Percentiles rank a stretch among this genome's conserved stretches.
phyloP scores from a whole-genome alignment of 2,888 invertebrate species.

The Tenthredo mesomela region DNA sequence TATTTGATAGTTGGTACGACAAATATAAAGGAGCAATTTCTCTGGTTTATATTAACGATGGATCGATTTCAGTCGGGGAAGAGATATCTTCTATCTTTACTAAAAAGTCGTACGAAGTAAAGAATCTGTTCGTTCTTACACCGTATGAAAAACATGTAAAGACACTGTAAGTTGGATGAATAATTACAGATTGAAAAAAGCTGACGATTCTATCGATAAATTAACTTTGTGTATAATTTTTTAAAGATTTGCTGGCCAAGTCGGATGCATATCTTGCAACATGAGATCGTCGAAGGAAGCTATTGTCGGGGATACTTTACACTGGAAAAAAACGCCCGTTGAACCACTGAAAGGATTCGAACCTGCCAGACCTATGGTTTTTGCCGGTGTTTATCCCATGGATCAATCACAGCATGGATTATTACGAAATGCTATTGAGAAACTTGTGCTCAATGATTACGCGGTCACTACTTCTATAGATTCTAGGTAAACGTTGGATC shows the following conservation, averaged over 20 bases:
- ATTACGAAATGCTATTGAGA: conserved; percentile 91
- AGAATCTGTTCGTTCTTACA: conserved; percentile 88
- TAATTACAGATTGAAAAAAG: background rate
- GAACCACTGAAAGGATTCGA: conserved; percentile 84
- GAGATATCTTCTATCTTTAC: conserved; percentile 86
- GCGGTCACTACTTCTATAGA: conserved; percentile 92
- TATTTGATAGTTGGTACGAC: conserved; percentile 98
- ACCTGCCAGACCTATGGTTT: conserved; percentile 89
- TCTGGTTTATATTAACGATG: conserved; percentile 89
- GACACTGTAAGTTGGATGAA: conserved; percentile 80
- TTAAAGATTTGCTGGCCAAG: conserved; percentile 90
- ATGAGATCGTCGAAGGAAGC: conserved; percentile 88
- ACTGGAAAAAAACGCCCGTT: conserved; percentile 80
- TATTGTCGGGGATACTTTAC: conserved; percentile 88
- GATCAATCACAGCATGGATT: conserved; percentile 91
- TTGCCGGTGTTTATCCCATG: conserved; percentile 93
- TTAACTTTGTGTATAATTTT: conserved; percentile 33
- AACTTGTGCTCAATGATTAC: conserved; percentile 95
- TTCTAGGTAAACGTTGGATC: conserved; percentile 83
- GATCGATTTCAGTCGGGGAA: conserved; percentile 86
- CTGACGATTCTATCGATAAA: background rate
- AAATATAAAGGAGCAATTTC: conserved; percentile 90
- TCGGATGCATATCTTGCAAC: conserved; percentile 92
- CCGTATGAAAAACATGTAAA: conserved; percentile 86
- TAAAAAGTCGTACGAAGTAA: conserved; percentile 88